Evolutionary conservation across 2,797 vertebrate genomes (phyloP).

Genomic region (Sebastes trivittatus): DNA sequence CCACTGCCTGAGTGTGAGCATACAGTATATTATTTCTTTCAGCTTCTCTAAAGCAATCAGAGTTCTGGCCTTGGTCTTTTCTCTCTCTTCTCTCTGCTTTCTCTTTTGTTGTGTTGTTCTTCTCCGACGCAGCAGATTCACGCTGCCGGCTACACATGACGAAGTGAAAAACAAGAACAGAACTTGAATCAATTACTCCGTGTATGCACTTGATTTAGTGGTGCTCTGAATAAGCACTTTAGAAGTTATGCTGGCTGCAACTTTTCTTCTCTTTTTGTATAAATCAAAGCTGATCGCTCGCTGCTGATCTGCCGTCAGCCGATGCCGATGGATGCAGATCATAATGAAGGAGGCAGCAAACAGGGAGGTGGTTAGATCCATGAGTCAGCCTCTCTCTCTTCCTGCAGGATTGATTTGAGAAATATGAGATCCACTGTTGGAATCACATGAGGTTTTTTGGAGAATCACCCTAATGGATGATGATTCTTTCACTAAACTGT

Average conservation of each 20-base stretch:
- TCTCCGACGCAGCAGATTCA: conserved; percentile 22
- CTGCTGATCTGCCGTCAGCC: conserved; percentile 46
- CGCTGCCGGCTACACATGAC: conserved; percentile 10
- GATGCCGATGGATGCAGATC: conserved; percentile 14
- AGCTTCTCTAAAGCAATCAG: conserved; percentile 8
- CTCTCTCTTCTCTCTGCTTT: not conserved
- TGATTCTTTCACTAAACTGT: not conserved
- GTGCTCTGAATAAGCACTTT: conserved; percentile 43
- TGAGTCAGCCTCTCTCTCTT: conserved; percentile 42
- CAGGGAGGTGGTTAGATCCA: conserved; percentile 18
- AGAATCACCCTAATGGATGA: not conserved
- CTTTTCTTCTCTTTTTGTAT: not conserved
- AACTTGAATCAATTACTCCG: conserved; percentile 54
- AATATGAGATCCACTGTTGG: conserved; percentile 11
- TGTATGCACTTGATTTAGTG: conserved; percentile 43
- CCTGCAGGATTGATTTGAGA: conserved; percentile 3
- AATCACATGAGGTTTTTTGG: not conserved
- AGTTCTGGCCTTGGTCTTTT: not conserved
- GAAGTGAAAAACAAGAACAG: conserved; percentile 46
- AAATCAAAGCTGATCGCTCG: conserved; percentile 27
- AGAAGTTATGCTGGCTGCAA: conserved; percentile 40
- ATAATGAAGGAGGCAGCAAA: conserved; percentile 12
- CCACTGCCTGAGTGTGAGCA: not conserved
- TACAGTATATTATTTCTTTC: not conserved
- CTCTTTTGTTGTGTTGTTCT: not conserved